A percentile compares a stretch with the other conserved stretches of the same genome.
phyloP scores from a whole-genome alignment of 2,888 invertebrate genomes.

The Neria commutata region DNA sequence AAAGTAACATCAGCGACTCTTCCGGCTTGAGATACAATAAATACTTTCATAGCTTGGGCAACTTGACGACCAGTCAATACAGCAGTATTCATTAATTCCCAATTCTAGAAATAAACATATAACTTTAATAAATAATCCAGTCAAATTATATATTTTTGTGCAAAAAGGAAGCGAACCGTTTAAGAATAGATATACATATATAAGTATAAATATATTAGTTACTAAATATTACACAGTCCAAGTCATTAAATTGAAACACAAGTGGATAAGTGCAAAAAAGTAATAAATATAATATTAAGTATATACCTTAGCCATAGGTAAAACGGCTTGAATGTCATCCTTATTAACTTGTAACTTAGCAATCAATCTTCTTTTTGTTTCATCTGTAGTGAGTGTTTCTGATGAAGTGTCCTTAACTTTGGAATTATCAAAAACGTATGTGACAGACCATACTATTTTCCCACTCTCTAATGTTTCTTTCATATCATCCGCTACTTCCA shows the following conservation, averaged over 20 bases:
- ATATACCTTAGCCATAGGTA: conserved; percentile 88
- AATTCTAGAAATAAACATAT: conserved; percentile 71
- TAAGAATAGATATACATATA: too few species aligned
- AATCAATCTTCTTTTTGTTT: conserved; percentile 71
- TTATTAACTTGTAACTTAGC: conserved; percentile 88
- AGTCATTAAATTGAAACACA: too few species aligned
- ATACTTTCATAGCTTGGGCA: conserved; percentile 93
- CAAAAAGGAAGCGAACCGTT: too few species aligned
- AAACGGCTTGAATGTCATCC: conserved; percentile 90
- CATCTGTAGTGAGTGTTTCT: conserved; percentile 52
- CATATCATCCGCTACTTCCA: conserved; percentile 83
- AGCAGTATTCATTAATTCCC: conserved; percentile 95
- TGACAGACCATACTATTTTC: conserved; percentile 84
- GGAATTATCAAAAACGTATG: conserved; percentile 72
- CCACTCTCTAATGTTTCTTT: conserved; percentile 82
- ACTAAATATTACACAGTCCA: too few species aligned
- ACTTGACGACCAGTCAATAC: conserved; percentile 93
- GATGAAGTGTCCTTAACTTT: conserved; percentile 54
- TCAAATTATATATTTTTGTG: conserved; percentile 5
- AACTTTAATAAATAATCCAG: neutral
- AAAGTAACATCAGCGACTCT: conserved; percentile 94
- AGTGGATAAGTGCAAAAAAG: too few species aligned
- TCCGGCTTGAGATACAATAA: conserved; percentile 92
- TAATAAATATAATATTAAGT: too few species aligned
- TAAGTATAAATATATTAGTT: too few species aligned